Conservation (phyloP, 1,140 invertebrate genomes). For the Liolophura sinensis region DNA sequence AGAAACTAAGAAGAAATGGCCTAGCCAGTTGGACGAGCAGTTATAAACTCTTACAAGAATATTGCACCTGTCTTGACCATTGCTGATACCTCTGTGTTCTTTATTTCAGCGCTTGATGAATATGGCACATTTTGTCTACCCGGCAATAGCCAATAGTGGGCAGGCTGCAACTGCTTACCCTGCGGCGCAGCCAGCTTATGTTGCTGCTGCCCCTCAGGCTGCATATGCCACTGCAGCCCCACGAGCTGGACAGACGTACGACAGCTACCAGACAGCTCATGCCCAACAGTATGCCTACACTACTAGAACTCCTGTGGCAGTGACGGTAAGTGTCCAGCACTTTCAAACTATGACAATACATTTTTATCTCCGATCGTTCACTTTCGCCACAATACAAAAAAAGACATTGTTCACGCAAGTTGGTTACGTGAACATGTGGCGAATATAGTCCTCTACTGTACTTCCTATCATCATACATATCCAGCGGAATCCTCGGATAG, state of each 20-base stretch:
- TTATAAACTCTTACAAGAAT: no score
- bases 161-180: conserved; percentile 68
- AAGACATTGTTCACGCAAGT: no score
- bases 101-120: not conserved
- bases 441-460: no score
- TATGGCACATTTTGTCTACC: conserved; percentile 54
- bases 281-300: conserved; percentile 54
- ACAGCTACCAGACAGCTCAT: conserved; percentile 52
- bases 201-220: conserved; percentile 66
- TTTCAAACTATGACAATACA: not conserved
- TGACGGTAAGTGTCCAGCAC: conserved; percentile 37
- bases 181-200: conserved; percentile 79
- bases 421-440: no score
- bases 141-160: conserved; percentile 38
- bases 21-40: no score
- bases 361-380: conserved; percentile 1
- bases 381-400: no score
- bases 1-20: no score
- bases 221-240: conserved; percentile 50
- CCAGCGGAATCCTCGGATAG: no score
- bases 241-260: conserved; percentile 49
- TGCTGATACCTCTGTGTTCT: no score
- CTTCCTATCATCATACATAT: no score
- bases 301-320: conserved; percentile 48
- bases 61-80: no score